These are phyloP conservation scores for Heliconius nattereri DNA, from an alignment of 1,140 invertebrate species.

Conservation along the genomic window DNA sequence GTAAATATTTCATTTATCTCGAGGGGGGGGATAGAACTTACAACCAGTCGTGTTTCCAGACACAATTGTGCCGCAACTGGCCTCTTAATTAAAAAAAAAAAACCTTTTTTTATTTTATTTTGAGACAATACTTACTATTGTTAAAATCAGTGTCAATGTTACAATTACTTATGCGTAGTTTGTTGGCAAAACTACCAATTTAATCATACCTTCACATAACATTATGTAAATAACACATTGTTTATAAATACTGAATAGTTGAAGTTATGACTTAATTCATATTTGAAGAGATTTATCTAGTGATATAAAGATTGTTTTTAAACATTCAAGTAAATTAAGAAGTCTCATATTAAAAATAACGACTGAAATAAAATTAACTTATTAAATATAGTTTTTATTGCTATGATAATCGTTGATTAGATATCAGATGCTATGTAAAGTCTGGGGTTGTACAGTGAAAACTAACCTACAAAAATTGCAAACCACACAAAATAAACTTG, in stretches of 20 bases:
- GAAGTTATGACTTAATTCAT: neutral
- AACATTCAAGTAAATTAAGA: neutral
- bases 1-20: too few relatives aligned
- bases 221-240: neutral
- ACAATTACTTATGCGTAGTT: neutral
- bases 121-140: neutral
- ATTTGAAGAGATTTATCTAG: neutral
- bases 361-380: too few relatives aligned
- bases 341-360: too few relatives aligned
- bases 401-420: too few relatives aligned
- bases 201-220: neutral
- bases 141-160: conserved; percentile 1
- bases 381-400: too few relatives aligned
- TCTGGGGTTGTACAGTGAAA: too few relatives aligned
- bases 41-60: too few relatives aligned
- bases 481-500: too few relatives aligned
- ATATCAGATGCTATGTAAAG: too few relatives aligned
- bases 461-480: too few relatives aligned
- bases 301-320: neutral
- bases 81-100: neutral
- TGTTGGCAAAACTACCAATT: neutral
- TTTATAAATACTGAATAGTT: neutral
- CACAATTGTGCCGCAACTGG: too few relatives aligned
- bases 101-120: neutral
- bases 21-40: too few relatives aligned